These are phyloP conservation scores for Macquaria ambigua DNA, from an alignment of 2,113 vertebrate genomes.

Conservation along the genomic window DNA sequence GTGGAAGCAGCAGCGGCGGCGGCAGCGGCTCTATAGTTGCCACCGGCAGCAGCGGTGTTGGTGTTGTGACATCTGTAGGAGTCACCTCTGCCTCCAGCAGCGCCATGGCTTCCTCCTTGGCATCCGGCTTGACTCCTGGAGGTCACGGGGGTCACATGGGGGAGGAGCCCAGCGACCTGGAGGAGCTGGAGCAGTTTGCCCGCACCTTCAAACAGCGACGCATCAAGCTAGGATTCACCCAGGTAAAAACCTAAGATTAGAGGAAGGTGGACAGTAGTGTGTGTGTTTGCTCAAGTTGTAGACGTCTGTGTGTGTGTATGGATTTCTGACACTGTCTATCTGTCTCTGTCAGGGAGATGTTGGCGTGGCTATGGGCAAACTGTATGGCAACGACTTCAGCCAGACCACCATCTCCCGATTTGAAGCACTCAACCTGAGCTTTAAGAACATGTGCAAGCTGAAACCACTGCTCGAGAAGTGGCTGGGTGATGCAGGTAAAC, in stretches of 20 bases:
- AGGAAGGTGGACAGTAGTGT: too few relatives aligned
- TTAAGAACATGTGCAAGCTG: constrained; percentile 97
- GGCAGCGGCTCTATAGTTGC: constrained; percentile 27
- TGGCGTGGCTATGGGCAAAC: constrained; percentile 94
- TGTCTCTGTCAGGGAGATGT: constrained; percentile 88
- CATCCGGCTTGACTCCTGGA: constrained; percentile 64
- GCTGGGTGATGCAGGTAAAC: constrained; percentile 91
- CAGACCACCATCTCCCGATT: constrained; percentile 96
- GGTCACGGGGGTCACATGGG: constrained; percentile 80
- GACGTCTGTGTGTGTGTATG: not conserved
- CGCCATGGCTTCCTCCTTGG: constrained; percentile 65
- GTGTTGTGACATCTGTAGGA: constrained; percentile 55
- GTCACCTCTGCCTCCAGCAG: constrained; percentile 68
- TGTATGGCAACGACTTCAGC: constrained; percentile 95
- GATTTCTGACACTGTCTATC: not conserved
- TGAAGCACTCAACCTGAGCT: constrained; percentile 94
- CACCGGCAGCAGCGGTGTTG: constrained; percentile 40
- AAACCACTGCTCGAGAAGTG: constrained; percentile 95
- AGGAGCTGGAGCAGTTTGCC: constrained; percentile 95
- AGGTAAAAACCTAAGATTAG: constrained; percentile 77
- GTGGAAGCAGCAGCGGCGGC: constrained; percentile 51
- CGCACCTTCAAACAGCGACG: constrained; percentile 94
- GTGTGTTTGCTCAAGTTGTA: not conserved
- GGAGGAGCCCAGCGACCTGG: constrained; percentile 93
- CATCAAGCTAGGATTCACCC: constrained; percentile 95